phyloP scores from a whole-genome alignment of 2,797 vertebrate species.

The Tokudaia muenninki region DNA sequence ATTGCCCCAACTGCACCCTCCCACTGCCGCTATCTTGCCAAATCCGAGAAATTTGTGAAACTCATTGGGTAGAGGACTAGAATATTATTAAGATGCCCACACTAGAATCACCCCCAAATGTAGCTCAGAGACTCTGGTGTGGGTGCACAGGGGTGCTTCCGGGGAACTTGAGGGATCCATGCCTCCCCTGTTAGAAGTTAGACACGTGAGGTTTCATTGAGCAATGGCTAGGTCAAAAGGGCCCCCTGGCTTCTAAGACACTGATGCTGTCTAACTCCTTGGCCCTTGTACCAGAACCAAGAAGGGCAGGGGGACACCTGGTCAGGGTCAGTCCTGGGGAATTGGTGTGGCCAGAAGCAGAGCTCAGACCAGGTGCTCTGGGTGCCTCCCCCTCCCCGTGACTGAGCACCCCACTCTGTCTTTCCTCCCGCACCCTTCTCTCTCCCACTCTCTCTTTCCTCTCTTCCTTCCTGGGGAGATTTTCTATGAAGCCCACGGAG shows the following conservation, averaged over 20 bases:
- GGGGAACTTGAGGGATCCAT: rapidly evolving
- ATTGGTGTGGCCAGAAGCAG: neutral
- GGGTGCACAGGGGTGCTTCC: too few species aligned
- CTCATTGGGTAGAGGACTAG: too few species aligned
- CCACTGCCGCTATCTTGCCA: neutral
- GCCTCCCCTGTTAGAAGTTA: neutral
- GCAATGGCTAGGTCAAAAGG: neutral
- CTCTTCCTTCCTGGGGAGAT: neutral
- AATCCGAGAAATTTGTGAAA: neutral
- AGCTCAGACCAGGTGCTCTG: rapidly evolving
- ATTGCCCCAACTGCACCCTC: rapidly evolving
- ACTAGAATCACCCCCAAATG: rapidly evolving
- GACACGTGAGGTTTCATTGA: rapidly evolving
- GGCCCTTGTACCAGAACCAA: neutral
- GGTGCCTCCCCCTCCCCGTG: rapidly evolving
- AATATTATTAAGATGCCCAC: neutral
- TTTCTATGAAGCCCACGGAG: neutral
- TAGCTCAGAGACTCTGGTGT: rapidly evolving
- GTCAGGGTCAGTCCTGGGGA: rapidly evolving
- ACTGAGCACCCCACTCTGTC: neutral
- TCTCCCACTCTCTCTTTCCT: rapidly evolving
- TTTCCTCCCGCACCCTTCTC: too few species aligned
- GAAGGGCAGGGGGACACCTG: neutral
- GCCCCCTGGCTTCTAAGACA: neutral
- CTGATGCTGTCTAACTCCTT: rapidly evolving